Evolutionary conservation across 2,797 vertebrate species (phyloP).

Genomic region (Bufotes viridis): DNA sequence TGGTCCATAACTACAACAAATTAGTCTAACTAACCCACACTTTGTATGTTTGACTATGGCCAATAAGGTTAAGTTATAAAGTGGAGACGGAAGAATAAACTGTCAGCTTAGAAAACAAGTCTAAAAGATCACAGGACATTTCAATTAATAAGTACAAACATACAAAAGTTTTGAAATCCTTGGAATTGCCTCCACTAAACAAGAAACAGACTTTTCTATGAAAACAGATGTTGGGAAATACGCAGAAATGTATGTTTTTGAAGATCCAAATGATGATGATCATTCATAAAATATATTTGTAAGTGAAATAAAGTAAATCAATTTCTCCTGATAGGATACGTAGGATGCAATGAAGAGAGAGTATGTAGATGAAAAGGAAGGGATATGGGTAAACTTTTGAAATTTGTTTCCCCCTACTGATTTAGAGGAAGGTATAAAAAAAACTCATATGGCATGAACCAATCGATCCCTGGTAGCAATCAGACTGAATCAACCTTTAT

Average conservation of each 20-base stretch:
- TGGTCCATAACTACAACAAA: conserved; percentile 25
- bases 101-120: conserved; percentile 27
- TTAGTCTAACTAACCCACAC: conserved; percentile 14
- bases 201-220: conserved; percentile 11
- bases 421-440: too few relatives aligned
- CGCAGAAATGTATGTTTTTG: neutral
- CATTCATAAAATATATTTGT: neutral
- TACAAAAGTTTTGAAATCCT: conserved; percentile 24
- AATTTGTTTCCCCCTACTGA: too few relatives aligned
- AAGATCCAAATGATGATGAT: neutral
- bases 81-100: conserved; percentile 27
- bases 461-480: too few relatives aligned
- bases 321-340: neutral
- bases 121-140: conserved; percentile 27
- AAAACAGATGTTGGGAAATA: conserved; percentile 7
- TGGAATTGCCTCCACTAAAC: conserved; percentile 11
- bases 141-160: conserved; percentile 21
- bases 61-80: conserved; percentile 35
- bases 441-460: too few relatives aligned
- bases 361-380: too few relatives aligned
- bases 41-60: conserved; percentile 28
- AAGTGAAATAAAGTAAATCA: neutral
- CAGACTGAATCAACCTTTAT: too few relatives aligned
- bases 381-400: too few relatives aligned
- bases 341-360: too few relatives aligned